Percentiles rank a stretch among this genome's conserved stretches.
Conservation (phyloP, 2,797 vertebrate species). For the Delichon dasypus region DNA sequence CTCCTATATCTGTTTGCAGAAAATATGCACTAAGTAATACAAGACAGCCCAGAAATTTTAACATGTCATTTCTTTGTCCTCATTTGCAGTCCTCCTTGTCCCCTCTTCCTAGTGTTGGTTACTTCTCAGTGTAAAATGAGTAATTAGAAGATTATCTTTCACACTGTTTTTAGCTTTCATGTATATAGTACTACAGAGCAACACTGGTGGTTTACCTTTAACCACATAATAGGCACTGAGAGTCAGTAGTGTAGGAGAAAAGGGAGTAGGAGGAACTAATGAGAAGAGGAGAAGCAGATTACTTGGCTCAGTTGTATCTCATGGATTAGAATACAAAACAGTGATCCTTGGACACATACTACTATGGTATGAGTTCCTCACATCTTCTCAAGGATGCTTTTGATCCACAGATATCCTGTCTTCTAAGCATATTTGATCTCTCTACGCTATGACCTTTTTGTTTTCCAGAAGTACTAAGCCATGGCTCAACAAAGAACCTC, state of each 20-base stretch:
- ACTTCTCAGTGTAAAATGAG: neutral
- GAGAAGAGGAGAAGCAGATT: neutral
- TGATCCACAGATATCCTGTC: neutral
- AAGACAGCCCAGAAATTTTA: neutral
- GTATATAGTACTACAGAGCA: neutral
- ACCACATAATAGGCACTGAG: neutral
- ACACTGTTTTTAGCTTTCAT: neutral
- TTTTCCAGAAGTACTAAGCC: neutral
- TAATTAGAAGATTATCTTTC: neutral
- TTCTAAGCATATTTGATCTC: neutral
- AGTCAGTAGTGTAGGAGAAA: neutral
- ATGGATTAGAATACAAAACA: neutral
- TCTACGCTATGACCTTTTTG: neutral
- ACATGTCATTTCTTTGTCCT: neutral
- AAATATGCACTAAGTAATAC: neutral
- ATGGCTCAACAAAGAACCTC: neutral
- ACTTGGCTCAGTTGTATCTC: accelerated
- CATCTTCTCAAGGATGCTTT: neutral
- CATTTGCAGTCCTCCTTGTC: neutral
- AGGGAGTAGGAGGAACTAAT: neutral
- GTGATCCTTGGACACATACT: neutral
- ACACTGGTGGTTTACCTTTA: neutral
- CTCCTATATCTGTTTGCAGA: neutral
- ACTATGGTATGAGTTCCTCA: neutral
- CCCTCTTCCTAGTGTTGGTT: neutral